phyloP scores from a whole-genome alignment of 2,797 vertebrate genomes.

The Tachyglossus aculeatus region DNA sequence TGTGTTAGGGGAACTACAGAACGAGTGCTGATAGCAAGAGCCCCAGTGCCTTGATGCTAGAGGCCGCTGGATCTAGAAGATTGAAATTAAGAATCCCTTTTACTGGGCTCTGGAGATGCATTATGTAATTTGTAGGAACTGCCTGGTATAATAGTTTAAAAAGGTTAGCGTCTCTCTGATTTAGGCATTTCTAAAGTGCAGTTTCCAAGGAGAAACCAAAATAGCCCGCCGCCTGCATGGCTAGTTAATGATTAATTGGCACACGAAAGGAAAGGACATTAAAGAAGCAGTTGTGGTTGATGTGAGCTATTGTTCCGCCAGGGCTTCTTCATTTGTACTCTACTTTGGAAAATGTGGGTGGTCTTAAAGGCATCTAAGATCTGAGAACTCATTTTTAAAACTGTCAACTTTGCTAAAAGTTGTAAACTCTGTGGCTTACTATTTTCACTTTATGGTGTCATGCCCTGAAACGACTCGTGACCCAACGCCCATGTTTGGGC shows the following conservation, averaged over 20 bases:
- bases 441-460: conserved; percentile 11
- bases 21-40: conserved; percentile 16
- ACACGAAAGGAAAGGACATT: background rate
- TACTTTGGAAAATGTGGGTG: conserved; percentile 18
- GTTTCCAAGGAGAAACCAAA: too few relatives aligned
- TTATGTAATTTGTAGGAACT: conserved; percentile 10
- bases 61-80: conserved; percentile 39
- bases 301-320: rapidly evolving
- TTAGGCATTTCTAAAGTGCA: background rate
- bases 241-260: conserved; percentile 24
- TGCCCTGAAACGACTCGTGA: conserved; percentile 12
- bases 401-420: conserved; percentile 18
- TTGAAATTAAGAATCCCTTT: conserved; percentile 40
- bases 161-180: too few relatives aligned
- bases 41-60: conserved; percentile 36
- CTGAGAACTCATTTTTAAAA: background rate
- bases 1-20: background rate
- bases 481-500: background rate
- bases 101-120: conserved; percentile 41
- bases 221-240: background rate
- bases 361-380: conserved; percentile 2
- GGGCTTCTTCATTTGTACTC: conserved; percentile 42
- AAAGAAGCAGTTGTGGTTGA: background rate
- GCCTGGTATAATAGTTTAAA: too few relatives aligned
- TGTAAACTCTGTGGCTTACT: background rate